Evolutionary conservation across 1,140 invertebrate species (phyloP), one percentile per base, ranked within the genome.

Genomic region (Hylaeus volcanicus): DNA sequence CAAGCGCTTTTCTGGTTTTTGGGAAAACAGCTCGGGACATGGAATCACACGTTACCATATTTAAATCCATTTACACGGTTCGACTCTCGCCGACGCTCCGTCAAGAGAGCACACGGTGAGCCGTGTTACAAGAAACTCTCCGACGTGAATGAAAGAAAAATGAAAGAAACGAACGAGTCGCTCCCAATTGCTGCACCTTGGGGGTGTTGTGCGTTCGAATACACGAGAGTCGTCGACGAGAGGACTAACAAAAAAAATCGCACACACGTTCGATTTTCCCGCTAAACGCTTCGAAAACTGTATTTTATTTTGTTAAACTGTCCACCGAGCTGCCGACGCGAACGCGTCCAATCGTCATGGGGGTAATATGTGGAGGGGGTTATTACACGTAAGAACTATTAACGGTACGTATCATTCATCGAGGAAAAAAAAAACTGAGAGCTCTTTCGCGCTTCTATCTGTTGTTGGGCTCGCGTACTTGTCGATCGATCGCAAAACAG

Each of bases 211-310:
- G 76, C 53, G 76, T 64, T 63, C 69, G 8, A 48, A 45, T 1
- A 48, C 8, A 48, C 8, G 11, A 9, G 51, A 51, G 70, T 43
- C 70, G 69, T 63, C 76, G 68, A 51, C 48, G 56, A 48, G 65
- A 43, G 45, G 41, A 69, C 41, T 41, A 48, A 3, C 9, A 37
- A 9, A 6, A 60, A 26, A 26, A 26, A 64, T 69, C 64, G 74
- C 64, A 63, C 45, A 15, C 51, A 51, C 65, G 55, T 51, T 70
- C 56, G 66, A 77, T 48, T 48, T 68, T 11, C 45, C 12, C 66
- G 65, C 51, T n/a, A 71, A 48, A 78, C 66, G 66, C 75, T 78
- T 71, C 60, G 48, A 70, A 77, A 26, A 5, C 26, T 60, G 48
- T 70, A 75, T 77, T 70, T 77, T 56, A 26, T 77, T 43, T 41